A percentile compares a stretch with the other conserved stretches of the same genome.
Evolutionary conservation across 2,888 invertebrate genomes (phyloP).

Genomic region (Marasmarcha lunaedactyla): DNA sequence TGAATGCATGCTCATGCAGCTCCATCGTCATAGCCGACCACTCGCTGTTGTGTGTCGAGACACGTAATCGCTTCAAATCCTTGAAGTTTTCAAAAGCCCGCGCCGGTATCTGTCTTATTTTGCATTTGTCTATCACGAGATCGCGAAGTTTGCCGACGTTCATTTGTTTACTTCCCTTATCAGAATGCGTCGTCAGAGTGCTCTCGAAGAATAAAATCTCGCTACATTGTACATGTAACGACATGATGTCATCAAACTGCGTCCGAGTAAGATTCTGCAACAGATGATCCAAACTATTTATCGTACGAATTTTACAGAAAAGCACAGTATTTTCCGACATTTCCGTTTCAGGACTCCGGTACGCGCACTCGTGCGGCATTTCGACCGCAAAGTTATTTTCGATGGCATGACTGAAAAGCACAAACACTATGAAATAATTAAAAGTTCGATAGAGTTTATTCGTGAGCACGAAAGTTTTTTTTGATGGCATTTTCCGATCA

Average conservation of each 20-base stretch:
- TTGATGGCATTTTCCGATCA: constrained; percentile 63
- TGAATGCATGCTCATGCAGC: constrained; percentile 76
- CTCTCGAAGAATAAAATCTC: constrained; percentile 81
- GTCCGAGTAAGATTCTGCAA: constrained; percentile 77
- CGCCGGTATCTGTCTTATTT: constrained; percentile 79
- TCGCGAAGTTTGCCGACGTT: constrained; percentile 76
- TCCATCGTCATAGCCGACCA: constrained; percentile 85
- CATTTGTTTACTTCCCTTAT: constrained; percentile 62
- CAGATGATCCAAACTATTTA: constrained; percentile 76
- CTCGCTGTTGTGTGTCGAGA: constrained; percentile 82
- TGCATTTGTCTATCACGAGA: constrained; percentile 80
- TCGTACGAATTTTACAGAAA: constrained; percentile 78
- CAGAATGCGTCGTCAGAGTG: constrained; percentile 67
- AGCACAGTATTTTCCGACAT: constrained; percentile 69
- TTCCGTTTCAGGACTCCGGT: constrained; percentile 71
- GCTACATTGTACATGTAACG: constrained; percentile 78
- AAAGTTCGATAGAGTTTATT: constrained; percentile 64
- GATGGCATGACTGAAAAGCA: constrained; percentile 59
- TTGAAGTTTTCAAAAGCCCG: constrained; percentile 76
- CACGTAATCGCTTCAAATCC: constrained; percentile 75
- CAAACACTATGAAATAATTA: constrained; percentile 60
- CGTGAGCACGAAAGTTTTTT: constrained; percentile 39
- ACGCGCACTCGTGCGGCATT: constrained; percentile 78
- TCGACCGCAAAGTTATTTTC: constrained; percentile 50
- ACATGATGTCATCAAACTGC: constrained; percentile 75